Evolutionary conservation across 2,797 vertebrate species (phyloP), one percentile per base, ranked within the genome.

Genomic region (Hippoglossus hippoglossus): DNA sequence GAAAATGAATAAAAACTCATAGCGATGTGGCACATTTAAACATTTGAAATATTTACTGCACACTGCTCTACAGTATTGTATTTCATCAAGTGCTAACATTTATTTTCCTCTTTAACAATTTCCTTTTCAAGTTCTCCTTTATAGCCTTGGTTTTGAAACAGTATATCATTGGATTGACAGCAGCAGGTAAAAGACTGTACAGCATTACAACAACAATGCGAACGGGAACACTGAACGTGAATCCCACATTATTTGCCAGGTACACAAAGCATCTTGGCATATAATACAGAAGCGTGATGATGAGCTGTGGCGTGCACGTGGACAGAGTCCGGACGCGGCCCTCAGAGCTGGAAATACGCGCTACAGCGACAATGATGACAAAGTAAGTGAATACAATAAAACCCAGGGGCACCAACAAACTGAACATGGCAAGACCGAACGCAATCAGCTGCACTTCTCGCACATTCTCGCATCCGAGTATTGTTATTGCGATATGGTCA

Each of bases 101-200:
- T n/a, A 71, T 62, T 60, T 59, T 78, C 6, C 4, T 47, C 0
- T 1, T 36, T 0, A 72, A 24, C 26, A 80, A 21, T 49, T 26
- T 87, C 25, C 60, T 78, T 24, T 52, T 74, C 12, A 89, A 28
- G 18, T n/a, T 60, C 6, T 83, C 58, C 54, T 87, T 85, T 49
- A 87, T 87, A 15, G 79, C 82, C 44, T 87, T 81, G 9, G 82
- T 88, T 74, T 78, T 92, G 77, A 75, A 94, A 80, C 92, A 92
- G 26, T 93, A 94, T 54, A 94, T 91, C 24, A 93, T 63, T 1
- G 90, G 93, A n/a, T 95, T 94, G 2, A 92, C 52, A 13, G 91
- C 88, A 39, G 92, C 89, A 4, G 92, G 91, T 63, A 93, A 41
- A 24, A 79, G 51, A 73, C 76, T 83, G 57, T 83, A 84, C 13